phyloP scores from a whole-genome alignment of 2,888 invertebrate species.

The Argyresthia albistria region DNA sequence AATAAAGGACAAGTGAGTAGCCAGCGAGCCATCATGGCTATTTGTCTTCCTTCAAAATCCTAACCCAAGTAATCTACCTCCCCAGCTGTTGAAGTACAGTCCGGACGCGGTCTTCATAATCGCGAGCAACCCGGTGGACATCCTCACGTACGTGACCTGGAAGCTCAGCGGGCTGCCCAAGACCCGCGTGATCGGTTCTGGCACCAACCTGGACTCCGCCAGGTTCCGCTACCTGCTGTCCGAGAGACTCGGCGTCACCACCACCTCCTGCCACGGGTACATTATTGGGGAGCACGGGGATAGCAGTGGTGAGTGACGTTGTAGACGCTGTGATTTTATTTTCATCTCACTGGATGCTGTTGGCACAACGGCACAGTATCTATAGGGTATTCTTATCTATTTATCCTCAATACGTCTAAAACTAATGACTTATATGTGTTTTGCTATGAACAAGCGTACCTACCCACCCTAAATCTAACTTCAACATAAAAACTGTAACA shows the following conservation, averaged over 20 bases:
- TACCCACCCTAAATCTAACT: no score
- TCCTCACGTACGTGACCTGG: constrained; percentile 96
- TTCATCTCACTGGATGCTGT: no score
- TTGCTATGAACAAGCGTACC: no score
- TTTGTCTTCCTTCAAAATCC: neutral
- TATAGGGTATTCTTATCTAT: no score
- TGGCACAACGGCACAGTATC: no score
- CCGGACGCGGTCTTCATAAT: constrained; percentile 89
- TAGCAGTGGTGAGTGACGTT: constrained; percentile 75
- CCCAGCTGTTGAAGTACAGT: constrained; percentile 82
- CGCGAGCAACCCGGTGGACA: constrained; percentile 94
- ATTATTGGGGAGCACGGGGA: constrained; percentile 97
- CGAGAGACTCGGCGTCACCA: constrained; percentile 84
- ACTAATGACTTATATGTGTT: no score
- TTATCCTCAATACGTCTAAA: no score
- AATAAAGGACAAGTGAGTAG: no score
- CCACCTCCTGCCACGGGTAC: constrained; percentile 91
- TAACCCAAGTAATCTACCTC: neutral
- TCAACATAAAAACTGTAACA: no score
- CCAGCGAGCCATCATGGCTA: neutral
- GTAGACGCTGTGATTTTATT: no score
- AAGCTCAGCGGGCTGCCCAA: constrained; percentile 91
- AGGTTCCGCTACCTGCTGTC: constrained; percentile 91
- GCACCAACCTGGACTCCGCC: constrained; percentile 94
- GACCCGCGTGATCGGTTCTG: constrained; percentile 91